Evolutionary conservation across 92 coral and sea anemone genomes (phyloP).

Genomic region (Umimayanthus chanpuru): DNA sequence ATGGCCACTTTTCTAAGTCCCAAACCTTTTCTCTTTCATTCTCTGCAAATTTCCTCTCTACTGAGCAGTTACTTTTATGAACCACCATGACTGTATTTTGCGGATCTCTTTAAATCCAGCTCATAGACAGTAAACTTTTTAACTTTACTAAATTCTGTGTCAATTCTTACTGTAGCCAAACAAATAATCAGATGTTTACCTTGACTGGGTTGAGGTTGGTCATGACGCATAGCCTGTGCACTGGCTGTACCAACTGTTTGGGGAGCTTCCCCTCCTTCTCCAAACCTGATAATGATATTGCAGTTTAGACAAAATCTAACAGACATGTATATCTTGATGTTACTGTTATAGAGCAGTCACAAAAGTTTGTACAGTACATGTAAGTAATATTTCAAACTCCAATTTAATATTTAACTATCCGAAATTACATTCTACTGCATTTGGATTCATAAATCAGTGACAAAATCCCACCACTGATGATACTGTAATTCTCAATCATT

Average conservation of each 20-base stretch:
- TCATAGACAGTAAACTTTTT: no score
- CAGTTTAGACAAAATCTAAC: not conserved
- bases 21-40: no score
- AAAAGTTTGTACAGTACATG: no score
- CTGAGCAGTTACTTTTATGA: no score
- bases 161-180: not conserved
- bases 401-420: not conserved
- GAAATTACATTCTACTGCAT: not conserved
- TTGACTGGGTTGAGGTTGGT: conserved; percentile 87
- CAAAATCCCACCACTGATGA: not conserved
- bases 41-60: no score
- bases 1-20: no score
- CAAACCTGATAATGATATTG: conserved; percentile 52
- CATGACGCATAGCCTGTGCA: conserved; percentile 73
- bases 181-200: conserved; percentile 49
- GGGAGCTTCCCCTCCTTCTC: conserved; percentile 89
- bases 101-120: no score
- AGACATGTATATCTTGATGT: no score
- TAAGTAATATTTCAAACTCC: no score
- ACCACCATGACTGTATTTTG: no score
- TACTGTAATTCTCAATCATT: no score
- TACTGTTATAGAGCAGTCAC: not conserved
- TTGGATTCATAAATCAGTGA: not conserved
- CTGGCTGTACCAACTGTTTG: conserved; percentile 67
- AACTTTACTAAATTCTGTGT: no score